A percentile compares a stretch with the other conserved stretches of the same genome.
phyloP scores from a whole-genome alignment of 2,797 vertebrate species.

The Hydrocynus forskahlii region DNA sequence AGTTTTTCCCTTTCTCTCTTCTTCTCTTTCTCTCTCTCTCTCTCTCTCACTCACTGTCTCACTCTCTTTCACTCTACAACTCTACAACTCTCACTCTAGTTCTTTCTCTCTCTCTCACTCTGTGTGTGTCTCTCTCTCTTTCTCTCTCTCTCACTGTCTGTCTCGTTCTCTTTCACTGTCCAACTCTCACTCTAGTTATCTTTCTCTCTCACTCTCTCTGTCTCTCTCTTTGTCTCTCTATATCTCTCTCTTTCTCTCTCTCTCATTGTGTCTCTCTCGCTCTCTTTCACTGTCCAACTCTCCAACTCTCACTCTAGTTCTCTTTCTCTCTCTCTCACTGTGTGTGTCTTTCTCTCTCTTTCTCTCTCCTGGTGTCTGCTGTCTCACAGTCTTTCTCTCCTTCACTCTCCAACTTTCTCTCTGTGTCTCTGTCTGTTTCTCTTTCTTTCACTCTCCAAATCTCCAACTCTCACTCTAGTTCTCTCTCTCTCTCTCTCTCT shows the following conservation, averaged over 20 bases:
- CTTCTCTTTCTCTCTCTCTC: slow-evolving; percentile 3
- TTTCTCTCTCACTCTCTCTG: no score
- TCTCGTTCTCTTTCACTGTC: no score
- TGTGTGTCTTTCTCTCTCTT: not conserved
- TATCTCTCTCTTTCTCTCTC: slow-evolving; percentile 2
- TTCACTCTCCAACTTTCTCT: slow-evolving; percentile 7
- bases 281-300: no score
- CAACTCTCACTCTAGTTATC: no score
- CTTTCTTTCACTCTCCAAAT: no score
- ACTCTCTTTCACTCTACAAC: not conserved
- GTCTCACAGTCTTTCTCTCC: no score
- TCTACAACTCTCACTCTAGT: no score
- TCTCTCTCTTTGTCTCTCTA: no score
- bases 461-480: no score
- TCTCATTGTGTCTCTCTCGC: not conserved
- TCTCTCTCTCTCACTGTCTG: not conserved
- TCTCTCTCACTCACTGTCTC: slow-evolving; percentile 38
- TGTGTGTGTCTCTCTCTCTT: not conserved
- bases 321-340: not conserved
- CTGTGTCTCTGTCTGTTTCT: slow-evolving; percentile 1
- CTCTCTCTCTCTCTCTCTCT: slow-evolving; percentile 14
- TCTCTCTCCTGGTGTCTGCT: slow-evolving; percentile 19
- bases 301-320: no score
- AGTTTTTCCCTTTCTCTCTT: not conserved
- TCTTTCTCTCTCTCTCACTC: slow-evolving; percentile 17